Evolutionary conservation across 2,113 vertebrate genomes (phyloP).

Genomic region (Galbula dea): DNA sequence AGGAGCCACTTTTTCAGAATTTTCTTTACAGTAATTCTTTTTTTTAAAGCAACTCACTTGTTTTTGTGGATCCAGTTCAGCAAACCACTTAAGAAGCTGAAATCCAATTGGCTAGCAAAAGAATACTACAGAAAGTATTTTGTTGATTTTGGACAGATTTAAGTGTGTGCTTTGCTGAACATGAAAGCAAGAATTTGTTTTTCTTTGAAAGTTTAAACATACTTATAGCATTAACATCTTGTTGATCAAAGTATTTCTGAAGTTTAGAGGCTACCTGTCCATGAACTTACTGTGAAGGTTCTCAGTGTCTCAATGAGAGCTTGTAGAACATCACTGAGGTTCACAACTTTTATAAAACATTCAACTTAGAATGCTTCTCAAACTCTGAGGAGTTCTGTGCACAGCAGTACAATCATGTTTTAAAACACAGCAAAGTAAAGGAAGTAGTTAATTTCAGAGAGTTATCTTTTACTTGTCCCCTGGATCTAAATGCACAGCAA

Average conservation of each 20-base stretch:
- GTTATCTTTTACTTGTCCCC: background rate
- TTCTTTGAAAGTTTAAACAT: background rate
- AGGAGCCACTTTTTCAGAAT: background rate
- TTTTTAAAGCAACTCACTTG: background rate
- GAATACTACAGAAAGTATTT: background rate
- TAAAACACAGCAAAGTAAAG: background rate
- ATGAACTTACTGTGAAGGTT: background rate
- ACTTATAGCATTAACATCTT: background rate
- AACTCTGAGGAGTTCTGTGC: background rate
- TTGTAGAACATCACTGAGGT: background rate
- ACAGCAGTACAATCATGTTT: background rate
- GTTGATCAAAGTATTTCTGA: background rate
- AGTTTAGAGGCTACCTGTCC: background rate
- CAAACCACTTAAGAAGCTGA: background rate
- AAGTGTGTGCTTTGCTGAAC: background rate
- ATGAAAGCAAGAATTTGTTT: background rate
- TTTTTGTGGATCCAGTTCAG: slow-evolving; percentile 34
- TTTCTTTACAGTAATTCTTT: slow-evolving; percentile 8
- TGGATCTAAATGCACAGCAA: background rate
- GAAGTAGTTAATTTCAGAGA: background rate
- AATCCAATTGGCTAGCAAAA: background rate
- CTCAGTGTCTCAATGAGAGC: background rate
- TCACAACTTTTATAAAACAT: background rate
- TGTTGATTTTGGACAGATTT: background rate
- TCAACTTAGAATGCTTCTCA: background rate